Base-by-base conservation (phyloP, 2,113 vertebrate species). In the Myrmecophaga tridactyla region DNA sequence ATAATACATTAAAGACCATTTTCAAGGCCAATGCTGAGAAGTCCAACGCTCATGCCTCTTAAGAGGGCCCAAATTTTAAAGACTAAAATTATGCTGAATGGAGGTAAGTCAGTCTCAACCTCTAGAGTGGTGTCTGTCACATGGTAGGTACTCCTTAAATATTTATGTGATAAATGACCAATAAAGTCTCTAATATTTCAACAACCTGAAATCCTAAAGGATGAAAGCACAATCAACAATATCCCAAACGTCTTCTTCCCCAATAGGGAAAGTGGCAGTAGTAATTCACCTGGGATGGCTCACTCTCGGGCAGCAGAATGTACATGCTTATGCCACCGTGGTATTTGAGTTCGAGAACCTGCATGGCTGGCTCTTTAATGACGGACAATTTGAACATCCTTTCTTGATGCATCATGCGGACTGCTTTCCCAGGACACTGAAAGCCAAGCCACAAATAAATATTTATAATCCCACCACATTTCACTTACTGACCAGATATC, bases 281-380 rank as follows among this genome's bases (percentile, higher is more conserved):
- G 13, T 12, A 3, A 89, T 94, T 96, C 95, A 98, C 98, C 27
- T 97, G 81, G 2, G 78, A 76, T 0, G 97, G 13, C 0, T 98
- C 98, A 0, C 89, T 58, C 29, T 70, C 90, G 1, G 99, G 99
- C 7, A 99, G 97, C 87, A 99, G 94, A 81, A 99, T 97, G 48
- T 98, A 97, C 99, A 99, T 99, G 97, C 98, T 99, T 39, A 99
- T 97, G 27, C 98, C 98, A 1, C 98, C 98, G 18, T 94, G 86
- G 91, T 99, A 99, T 3, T 97, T 98, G 90, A 99, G 95, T 96
- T 99, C 98, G 7, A 99, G 98, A 89, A 99, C 87, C 97, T 98
- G 95, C 98, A 98, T 98, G 67, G 86, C 41, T 1, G 96, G 76
- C 1, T 99, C 98, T 12, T 96, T 84, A 77, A 99, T 92, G 75